Base-by-base conservation (phyloP, 2,888 invertebrate genomes). In the Athripsodes cinereus region DNA sequence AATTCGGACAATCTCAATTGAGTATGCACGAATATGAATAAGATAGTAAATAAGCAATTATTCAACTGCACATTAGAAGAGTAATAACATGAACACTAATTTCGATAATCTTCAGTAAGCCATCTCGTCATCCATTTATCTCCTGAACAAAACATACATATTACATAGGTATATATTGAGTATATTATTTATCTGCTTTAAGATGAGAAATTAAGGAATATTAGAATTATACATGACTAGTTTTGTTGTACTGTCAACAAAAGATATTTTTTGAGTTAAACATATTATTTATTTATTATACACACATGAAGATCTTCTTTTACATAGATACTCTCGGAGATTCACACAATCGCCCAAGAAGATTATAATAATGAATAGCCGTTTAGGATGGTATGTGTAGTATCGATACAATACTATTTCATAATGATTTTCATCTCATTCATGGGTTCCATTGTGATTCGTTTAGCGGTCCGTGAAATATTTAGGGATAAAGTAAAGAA, bases 381-480 rank as follows among this genome's bases (percentile, higher is more conserved):
- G 31, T n/a, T n/a, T 26, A 40, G 2, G 40, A n/a, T 5, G 3
- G 13, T 3, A 40, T 5, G 13, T 13, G 16, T n/a, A 40, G 40
- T 5, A 13, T 40, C 40, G 3, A 40, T 40, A 40, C 13, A 13
- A 13, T 13, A 40, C 13, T 40, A 40, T 13, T n/a, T n/a, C 40
- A 40, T 59, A 56, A 57, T 57, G 54, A 57, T 61, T 55, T 61
- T 61, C 58, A 52, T n/a, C 57, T 55, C 61, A 61, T 58, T 58
- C 40, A 56, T 57, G 31, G 3, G n/a, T 16, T 21, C 53, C 46
- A 26, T 52, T 55, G 59, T 59, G 34, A 44, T 47, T 49, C 48
- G 49, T 19, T 20, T 47, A 60, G 61, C 53, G 55, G 50, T 21
- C 61, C 61, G 58, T 61, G 61, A 58, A 61, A 55, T 49, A 58